A percentile compares a stretch with the other conserved stretches of the same genome.
These are phyloP conservation scores for Drosophila kurseongensis DNA, from an alignment of 1,140 invertebrate species.

Conservation along the genomic window DNA sequence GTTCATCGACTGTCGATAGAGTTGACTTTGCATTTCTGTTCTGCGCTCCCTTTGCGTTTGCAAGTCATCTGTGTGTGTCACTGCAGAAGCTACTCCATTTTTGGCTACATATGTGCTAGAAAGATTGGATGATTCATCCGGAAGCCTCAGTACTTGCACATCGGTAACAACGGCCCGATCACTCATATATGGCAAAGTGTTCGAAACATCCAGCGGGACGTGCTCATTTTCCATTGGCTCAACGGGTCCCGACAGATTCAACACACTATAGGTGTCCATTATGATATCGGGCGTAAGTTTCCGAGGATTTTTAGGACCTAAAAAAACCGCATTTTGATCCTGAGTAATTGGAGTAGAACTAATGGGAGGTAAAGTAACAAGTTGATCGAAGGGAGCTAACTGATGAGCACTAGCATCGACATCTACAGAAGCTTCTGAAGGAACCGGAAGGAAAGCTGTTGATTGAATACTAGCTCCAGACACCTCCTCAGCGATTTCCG, in stretches of 20 bases:
- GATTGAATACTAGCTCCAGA: not conserved
- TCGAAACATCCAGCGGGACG: not conserved
- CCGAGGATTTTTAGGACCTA: not conserved
- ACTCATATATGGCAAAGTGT: not conserved
- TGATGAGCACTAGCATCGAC: not conserved
- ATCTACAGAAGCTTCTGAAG: not conserved
- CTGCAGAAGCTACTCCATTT: not conserved
- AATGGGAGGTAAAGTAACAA: not conserved
- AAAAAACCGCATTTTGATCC: not conserved
- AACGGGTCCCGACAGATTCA: not conserved
- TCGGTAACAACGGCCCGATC: not conserved
- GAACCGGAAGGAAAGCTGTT: not conserved
- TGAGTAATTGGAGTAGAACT: not conserved
- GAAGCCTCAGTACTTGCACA: constrained; percentile 2
- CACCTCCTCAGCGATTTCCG: not conserved
- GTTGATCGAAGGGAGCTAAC: not conserved
- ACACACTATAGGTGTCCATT: not conserved
- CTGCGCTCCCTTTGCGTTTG: too few relatives aligned
- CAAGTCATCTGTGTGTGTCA: not conserved
- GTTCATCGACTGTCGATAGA: constrained; percentile 1
- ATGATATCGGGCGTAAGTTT: not conserved
- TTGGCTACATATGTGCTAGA: too few relatives aligned
- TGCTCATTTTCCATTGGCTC: not conserved
- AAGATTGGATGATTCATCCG: not conserved
- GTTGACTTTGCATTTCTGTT: not conserved